Evolutionary conservation across 2,797 vertebrate species (phyloP), one percentile per base, ranked within the genome.

Genomic region (Anniella stebbinsi): DNA sequence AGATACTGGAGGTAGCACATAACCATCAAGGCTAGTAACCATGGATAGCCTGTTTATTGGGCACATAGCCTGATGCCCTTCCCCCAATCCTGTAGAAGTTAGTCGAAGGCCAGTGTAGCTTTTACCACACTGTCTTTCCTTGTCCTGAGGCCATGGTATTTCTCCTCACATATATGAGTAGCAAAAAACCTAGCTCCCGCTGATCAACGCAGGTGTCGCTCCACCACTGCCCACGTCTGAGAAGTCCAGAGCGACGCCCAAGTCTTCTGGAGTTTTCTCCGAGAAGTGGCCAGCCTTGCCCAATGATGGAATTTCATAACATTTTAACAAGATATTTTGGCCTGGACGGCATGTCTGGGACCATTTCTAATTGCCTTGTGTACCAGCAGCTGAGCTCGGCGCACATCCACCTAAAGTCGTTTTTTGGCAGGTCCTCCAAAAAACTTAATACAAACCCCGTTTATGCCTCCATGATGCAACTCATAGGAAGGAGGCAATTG

Each of bases 361-460:
- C 81, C 78, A 88, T 73, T 60, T 57, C 87, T 81, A 33, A 81
- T 88, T 72, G 77, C 76, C 75, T 11, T 67, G 41, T 87, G 86
- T 78, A 76, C 60, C 75, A 67, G 33, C 76, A 69, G 45, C 48
- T 41, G 69, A n/a, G 17, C 30, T 17, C 8, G n/a, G 67, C 67
- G n/a, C 11, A 33, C 78, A 33, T 67, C 48, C 51, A 60, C 48
- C 51, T 36, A 41, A 41, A 67, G 60, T 23, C 10, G 1, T 69
- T 69, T 13, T 80, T 54, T 87, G 76, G 76, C 76, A 51, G 51
- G 76, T 54, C 11, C 10, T 18, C 36, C 6, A 0, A n/a, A 30
- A 45, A 45, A 45, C 7, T 51, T 86, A 15, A n/a, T 33, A 66
- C 63, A 72, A 54, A n/a, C 51, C 36, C 63, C 36, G 63, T 54